These are phyloP conservation scores for Digitonthophagus gazella DNA, from an alignment of 2,888 invertebrate species.

Conservation along the genomic window DNA sequence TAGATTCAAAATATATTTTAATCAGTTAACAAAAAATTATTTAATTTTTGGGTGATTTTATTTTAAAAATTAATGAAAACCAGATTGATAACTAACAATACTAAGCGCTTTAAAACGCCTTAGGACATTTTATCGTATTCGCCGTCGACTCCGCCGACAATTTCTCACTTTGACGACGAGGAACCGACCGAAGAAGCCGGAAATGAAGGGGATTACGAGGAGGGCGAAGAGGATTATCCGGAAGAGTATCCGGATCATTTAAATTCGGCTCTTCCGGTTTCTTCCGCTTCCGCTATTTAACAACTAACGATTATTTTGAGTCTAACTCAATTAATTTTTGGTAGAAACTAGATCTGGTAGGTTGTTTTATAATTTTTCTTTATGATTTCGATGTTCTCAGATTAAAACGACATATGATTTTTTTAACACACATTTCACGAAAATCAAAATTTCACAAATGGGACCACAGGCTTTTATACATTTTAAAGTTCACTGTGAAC, in stretches of 20 bases:
- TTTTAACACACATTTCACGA: no score
- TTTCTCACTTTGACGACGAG: slow-evolving; percentile 60
- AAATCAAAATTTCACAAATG: no score
- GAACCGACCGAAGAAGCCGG: slow-evolving; percentile 42
- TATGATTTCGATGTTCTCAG: no score
- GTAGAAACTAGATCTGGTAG: no score
- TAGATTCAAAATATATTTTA: background rate
- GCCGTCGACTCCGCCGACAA: slow-evolving; percentile 43
- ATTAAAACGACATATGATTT: no score
- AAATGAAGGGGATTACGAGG: slow-evolving; percentile 54
- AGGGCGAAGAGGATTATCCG: slow-evolving; percentile 59
- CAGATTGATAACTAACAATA: no score
- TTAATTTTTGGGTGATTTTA: no score
- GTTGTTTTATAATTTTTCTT: no score
- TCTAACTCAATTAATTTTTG: background rate
- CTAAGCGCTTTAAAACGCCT: no score
- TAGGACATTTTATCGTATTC: slow-evolving; percentile 9
- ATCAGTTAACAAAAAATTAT: background rate
- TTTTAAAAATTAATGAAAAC: no score
- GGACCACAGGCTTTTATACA: no score
- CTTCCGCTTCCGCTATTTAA: slow-evolving; percentile 47
- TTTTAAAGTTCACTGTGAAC: no score
- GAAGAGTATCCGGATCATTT: slow-evolving; percentile 58
- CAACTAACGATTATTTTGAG: slow-evolving; percentile 33
- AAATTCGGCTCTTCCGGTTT: slow-evolving; percentile 47